phyloP scores from a whole-genome alignment of 2,113 vertebrate species.

The Anguilla japonica region DNA sequence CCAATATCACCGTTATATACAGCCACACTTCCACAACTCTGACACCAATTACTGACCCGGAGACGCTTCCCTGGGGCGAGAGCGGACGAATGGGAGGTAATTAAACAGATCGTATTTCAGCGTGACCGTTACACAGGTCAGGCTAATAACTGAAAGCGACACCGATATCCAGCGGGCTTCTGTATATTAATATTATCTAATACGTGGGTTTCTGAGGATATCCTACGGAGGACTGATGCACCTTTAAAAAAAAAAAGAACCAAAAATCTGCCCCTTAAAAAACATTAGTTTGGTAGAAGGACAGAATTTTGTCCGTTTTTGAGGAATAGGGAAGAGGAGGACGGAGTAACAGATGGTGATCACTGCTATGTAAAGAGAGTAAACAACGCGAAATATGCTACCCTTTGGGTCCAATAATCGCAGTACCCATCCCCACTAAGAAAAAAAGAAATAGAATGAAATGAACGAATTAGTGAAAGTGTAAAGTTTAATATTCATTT shows the following conservation, averaged over 20 bases:
- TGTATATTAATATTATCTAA: not conserved
- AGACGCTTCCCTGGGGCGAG: not conserved
- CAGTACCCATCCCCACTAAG: too few species aligned
- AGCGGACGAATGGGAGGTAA: not conserved
- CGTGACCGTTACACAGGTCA: not conserved
- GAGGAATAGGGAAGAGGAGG: too few species aligned
- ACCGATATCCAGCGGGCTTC: not conserved
- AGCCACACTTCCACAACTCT: not conserved
- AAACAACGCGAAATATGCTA: too few species aligned
- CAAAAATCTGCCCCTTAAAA: not conserved
- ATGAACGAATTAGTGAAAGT: too few species aligned
- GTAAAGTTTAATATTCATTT: too few species aligned
- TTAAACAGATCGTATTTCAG: conserved; percentile 16
- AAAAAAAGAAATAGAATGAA: too few species aligned
- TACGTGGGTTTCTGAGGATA: not conserved
- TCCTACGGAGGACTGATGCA: not conserved
- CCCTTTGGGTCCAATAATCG: too few species aligned
- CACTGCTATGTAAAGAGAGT: too few species aligned
- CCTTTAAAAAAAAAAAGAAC: too few species aligned
- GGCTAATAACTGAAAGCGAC: not conserved
- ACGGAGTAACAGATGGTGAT: too few species aligned
- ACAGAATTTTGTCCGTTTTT: too few species aligned
- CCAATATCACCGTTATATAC: not conserved
- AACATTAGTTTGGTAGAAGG: too few species aligned
- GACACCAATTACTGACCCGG: conserved; percentile 4